Percentiles rank a stretch among this genome's conserved stretches.
phyloP scores from a whole-genome alignment of 2,113 vertebrate species.

The Callopanchax toddi region DNA sequence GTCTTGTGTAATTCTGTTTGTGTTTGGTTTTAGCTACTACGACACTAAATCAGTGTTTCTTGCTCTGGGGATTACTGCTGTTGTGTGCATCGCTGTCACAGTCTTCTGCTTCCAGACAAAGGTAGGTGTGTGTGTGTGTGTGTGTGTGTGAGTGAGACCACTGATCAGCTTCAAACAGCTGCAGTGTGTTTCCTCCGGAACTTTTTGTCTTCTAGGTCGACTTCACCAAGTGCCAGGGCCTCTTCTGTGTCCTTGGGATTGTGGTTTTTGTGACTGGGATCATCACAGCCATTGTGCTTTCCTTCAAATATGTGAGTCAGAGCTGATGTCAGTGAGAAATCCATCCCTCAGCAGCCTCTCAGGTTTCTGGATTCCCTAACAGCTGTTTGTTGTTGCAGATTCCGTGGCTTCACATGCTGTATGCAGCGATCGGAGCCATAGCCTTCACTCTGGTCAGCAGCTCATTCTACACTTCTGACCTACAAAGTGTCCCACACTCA shows the following conservation, averaged over 20 bases:
- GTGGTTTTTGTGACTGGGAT: slow-evolving; percentile 92
- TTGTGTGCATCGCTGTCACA: slow-evolving; percentile 91
- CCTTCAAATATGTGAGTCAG: slow-evolving; percentile 92
- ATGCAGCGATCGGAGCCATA: slow-evolving; percentile 89
- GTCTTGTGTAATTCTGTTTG: neutral
- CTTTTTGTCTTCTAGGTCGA: slow-evolving; percentile 83
- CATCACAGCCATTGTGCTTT: slow-evolving; percentile 87
- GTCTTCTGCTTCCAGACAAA: slow-evolving; percentile 99
- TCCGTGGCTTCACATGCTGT: slow-evolving; percentile 96
- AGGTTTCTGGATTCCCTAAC: slow-evolving; percentile 5
- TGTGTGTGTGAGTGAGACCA: slow-evolving; percentile 30
- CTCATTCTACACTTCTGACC: neutral
- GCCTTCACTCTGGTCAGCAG: slow-evolving; percentile 90
- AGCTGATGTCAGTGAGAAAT: neutral
- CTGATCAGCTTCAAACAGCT: neutral
- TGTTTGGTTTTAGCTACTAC: slow-evolving; percentile 79
- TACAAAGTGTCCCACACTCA: neutral
- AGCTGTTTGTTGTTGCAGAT: slow-evolving; percentile 71
- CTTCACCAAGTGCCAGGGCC: slow-evolving; percentile 91
- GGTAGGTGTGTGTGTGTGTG: slow-evolving; percentile 76
- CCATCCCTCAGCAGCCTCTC: neutral
- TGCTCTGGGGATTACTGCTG: slow-evolving; percentile 87
- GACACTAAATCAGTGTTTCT: slow-evolving; percentile 87
- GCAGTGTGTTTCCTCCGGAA: neutral
- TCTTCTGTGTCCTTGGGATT: slow-evolving; percentile 92